Base-by-base conservation (phyloP, 2,797 vertebrate species). In the Toxotes lorentzi region DNA sequence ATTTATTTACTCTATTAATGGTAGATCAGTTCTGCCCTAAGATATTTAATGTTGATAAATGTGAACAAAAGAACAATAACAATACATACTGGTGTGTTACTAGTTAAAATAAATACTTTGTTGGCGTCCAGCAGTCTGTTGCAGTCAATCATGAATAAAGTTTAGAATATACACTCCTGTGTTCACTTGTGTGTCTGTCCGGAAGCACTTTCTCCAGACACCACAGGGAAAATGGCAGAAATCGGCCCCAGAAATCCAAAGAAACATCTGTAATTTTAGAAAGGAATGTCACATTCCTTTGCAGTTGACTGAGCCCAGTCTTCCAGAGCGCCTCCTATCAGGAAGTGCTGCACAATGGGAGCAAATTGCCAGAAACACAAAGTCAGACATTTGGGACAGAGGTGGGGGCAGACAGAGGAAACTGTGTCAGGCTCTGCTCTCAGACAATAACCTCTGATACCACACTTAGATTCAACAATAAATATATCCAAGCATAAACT, bases 271-370 rank as follows among this genome's bases (percentile, higher is more conserved):
- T 93, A 93, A 94, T 94, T 94, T 94, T 88, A 92, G 91, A 92
- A 91, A 88, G 93, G 91, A 91, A 93, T 92, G 92, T 86, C 76
- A 78, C 95, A 95, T 96, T 95, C 94, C 94, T 94, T 94, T 95
- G 91, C 93, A 94, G 93, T 90, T 94, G 94, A 95, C 90, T 93
- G 95, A 94, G 88, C 90, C 89, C 91, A 89, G 92, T 91, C 92
- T 89, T 83, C 87, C 92, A 89, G 88, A 89, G 93, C 81, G 76
- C 93, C 94, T 94, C 94, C 94, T 87, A 91, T 89, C 94, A 95
- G 95, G 95, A 95, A 96, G 93, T 90, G 83, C 77, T 71, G 88
- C 91, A 95, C 95, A 95, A 95, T 95, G 89, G 95, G 86, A 93
- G 93, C 93, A 94, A 93, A 95, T 91, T 92, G 91, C 92, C 94